These are phyloP conservation scores for Alosa alosa DNA, from an alignment of 2,113 vertebrate species.

Conservation along the genomic window DNA sequence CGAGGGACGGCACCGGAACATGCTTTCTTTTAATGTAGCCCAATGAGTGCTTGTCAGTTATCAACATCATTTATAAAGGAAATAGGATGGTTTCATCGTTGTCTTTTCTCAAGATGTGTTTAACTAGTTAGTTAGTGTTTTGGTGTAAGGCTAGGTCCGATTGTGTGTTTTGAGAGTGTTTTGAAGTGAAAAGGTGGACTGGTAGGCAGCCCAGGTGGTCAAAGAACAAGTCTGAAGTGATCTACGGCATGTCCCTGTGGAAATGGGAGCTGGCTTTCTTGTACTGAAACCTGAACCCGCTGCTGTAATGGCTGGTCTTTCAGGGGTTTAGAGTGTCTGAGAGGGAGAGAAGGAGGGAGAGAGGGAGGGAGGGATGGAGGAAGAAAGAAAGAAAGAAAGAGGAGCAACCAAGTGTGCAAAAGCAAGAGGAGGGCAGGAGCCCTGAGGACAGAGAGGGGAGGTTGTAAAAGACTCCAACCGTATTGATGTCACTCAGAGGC, in stretches of 20 bases:
- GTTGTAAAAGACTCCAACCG: neutral
- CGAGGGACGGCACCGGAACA: neutral
- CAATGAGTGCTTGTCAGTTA: neutral
- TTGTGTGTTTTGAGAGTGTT: constrained; percentile 38
- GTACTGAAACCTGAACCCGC: constrained; percentile 59
- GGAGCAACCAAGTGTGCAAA: constrained; percentile 48
- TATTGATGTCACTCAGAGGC: neutral
- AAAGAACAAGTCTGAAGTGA: constrained; percentile 63
- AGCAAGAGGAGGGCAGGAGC: neutral
- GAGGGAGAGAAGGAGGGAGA: constrained; percentile 15
- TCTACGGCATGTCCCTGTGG: constrained; percentile 53
- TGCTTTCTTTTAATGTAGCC: neutral
- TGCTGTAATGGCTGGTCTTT: constrained; percentile 57
- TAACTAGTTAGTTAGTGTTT: neutral
- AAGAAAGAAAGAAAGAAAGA: constrained; percentile 54
- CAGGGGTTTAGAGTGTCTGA: constrained; percentile 52
- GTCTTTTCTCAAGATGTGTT: neutral
- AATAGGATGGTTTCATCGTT: neutral
- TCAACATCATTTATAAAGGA: neutral
- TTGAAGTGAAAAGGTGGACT: constrained; percentile 30
- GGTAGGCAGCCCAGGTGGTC: constrained; percentile 25
- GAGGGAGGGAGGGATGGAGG: neutral
- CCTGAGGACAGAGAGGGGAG: neutral
- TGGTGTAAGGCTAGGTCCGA: neutral
- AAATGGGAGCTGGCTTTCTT: constrained; percentile 64